phyloP scores from a whole-genome alignment of 2,888 invertebrate species.

The Strigamia crassipes region DNA sequence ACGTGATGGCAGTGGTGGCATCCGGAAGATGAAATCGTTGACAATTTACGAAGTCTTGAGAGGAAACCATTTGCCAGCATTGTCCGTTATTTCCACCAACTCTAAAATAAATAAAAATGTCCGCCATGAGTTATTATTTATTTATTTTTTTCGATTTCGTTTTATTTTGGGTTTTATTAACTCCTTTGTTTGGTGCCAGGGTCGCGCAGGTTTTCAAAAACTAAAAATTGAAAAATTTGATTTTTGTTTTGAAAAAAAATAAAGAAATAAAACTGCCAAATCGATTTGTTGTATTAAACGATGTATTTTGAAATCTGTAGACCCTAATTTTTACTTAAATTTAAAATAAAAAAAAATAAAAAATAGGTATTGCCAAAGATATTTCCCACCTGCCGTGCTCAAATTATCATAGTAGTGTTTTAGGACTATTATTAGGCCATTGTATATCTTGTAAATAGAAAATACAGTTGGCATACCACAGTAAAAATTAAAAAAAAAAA shows the following conservation, averaged over 20 bases:
- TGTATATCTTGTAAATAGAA: constrained; percentile 29
- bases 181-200: neutral
- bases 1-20: constrained; percentile 11
- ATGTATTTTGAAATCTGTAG: constrained; percentile 10
- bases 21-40: constrained; percentile 34
- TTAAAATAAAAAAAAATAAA: neutral
- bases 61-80: neutral
- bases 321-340: neutral
- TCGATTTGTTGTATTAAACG: neutral
- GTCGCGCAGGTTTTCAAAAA: constrained; percentile 10
- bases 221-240: neutral
- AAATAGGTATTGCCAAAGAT: constrained; percentile 28
- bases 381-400: constrained; percentile 37
- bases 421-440: constrained; percentile 28
- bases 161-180: neutral
- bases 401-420: constrained; percentile 13
- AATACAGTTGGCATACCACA: neutral
- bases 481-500: neutral
- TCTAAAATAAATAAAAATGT: neutral
- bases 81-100: neutral
- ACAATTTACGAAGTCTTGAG: neutral
- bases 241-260: neutral
- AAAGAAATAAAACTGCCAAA: neutral
- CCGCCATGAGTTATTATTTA: neutral
- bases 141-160: neutral